phyloP scores from a whole-genome alignment of 2,797 vertebrate species.

The Enteromius anoplus region DNA sequence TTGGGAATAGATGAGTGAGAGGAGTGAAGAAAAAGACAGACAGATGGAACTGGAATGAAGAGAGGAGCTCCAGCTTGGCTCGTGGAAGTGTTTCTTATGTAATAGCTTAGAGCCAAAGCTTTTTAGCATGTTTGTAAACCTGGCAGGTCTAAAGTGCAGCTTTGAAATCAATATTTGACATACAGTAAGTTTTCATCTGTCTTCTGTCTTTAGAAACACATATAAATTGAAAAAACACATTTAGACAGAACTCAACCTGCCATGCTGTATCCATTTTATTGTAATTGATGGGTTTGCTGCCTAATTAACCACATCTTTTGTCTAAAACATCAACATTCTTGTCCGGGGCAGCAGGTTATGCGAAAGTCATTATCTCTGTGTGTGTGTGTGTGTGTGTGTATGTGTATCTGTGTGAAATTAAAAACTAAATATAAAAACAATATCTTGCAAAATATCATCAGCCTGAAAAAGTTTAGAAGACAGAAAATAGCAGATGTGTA shows the following conservation, averaged over 20 bases:
- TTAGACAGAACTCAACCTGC: neutral
- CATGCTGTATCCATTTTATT: neutral
- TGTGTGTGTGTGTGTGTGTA: neutral
- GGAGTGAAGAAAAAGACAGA: conserved; percentile 17
- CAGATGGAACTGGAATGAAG: conserved; percentile 32
- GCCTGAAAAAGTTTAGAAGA: neutral
- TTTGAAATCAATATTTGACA: conserved; percentile 34
- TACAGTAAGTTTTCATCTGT: conserved; percentile 21
- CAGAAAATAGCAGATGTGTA: neutral
- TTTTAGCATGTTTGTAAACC: conserved; percentile 47
- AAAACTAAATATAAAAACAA: neutral
- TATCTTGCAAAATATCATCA: neutral
- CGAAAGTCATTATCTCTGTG: neutral
- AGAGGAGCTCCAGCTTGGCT: conserved; percentile 29
- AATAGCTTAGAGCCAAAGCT: conserved; percentile 42
- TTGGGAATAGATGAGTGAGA: conserved; percentile 18
- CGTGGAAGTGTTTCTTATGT: conserved; percentile 36
- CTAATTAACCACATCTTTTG: neutral
- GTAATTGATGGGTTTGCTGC: neutral
- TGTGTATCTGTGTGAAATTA: neutral
- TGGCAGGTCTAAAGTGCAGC: conserved; percentile 30
- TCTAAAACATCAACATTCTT: conserved; percentile 17
- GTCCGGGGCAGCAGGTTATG: neutral
- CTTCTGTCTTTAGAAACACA: conserved; percentile 21
- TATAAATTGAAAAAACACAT: conserved; percentile 23